These are phyloP conservation scores for Triplophysa dalaica DNA, from an alignment of 2,113 vertebrate genomes.

Conservation along the genomic window DNA sequence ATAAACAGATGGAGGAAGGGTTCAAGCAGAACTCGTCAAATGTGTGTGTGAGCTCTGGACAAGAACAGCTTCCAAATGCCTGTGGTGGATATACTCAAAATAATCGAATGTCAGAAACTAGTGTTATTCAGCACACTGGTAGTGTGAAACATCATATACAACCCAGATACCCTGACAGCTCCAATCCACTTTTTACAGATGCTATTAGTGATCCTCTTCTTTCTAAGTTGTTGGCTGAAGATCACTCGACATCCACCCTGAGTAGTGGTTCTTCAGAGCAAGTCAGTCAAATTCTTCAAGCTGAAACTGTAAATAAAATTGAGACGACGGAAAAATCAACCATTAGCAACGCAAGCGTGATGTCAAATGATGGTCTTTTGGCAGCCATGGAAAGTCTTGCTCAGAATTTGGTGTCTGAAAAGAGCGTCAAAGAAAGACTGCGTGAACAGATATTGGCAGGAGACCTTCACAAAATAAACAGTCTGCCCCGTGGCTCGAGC, in stretches of 20 bases:
- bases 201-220: constrained; percentile 70
- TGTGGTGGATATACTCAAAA: constrained; percentile 50
- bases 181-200: constrained; percentile 69
- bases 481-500: constrained; percentile 61
- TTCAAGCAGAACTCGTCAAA: constrained; percentile 83
- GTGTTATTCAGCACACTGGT: constrained; percentile 73
- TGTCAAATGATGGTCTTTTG: constrained; percentile 51
- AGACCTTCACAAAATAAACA: constrained; percentile 71
- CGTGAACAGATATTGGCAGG: constrained; percentile 84
- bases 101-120: constrained; percentile 61
- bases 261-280: constrained; percentile 50
- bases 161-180: constrained; percentile 70
- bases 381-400: constrained; percentile 50
- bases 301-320: constrained; percentile 57
- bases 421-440: constrained; percentile 76
- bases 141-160: constrained; percentile 63
- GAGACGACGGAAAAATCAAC: constrained; percentile 48
- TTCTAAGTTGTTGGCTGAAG: constrained; percentile 75
- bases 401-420: constrained; percentile 60
- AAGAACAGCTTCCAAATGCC: constrained; percentile 68
- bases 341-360: constrained; percentile 28
- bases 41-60: constrained; percentile 74
- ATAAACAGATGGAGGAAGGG: constrained; percentile 78
- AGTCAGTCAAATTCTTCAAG: constrained; percentile 50
- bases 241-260: constrained; percentile 60